Evolutionary conservation across 1,140 invertebrate genomes (phyloP).

Genomic region (Drosophila pseudoobscura): DNA sequence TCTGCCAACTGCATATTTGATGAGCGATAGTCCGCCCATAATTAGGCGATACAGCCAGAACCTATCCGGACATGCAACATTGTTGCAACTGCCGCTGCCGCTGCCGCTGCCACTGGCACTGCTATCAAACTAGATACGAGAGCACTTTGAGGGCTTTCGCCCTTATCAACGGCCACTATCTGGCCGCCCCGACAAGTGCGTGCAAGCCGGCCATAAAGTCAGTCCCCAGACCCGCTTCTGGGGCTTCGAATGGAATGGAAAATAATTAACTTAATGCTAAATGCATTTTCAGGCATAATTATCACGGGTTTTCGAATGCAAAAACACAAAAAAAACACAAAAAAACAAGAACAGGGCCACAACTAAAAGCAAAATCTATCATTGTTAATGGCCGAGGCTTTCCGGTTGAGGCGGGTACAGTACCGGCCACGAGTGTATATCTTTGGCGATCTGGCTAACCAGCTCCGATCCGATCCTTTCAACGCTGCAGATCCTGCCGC

Average conservation of each 20-base stretch:
- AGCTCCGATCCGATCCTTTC: constrained; percentile 45
- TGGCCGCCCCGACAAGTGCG: constrained; percentile 50
- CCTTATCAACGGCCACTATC: constrained; percentile 60
- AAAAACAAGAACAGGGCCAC: background rate
- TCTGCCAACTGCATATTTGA: constrained; percentile 59
- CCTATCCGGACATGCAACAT: background rate
- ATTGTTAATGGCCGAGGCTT: constrained; percentile 30
- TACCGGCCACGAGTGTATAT: constrained; percentile 4
- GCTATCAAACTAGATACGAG: constrained; percentile 47
- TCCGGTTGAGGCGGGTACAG: background rate
- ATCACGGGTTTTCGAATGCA: constrained; percentile 44
- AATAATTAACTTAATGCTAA: constrained; percentile 79
- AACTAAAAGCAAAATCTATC: constrained; percentile 44
- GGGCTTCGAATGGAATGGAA: constrained; percentile 46
- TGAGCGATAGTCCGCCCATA: constrained; percentile 73
- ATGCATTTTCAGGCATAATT: constrained; percentile 75
- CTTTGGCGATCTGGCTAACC: constrained; percentile 34
- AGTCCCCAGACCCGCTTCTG: background rate
- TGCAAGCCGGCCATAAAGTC: constrained; percentile 66
- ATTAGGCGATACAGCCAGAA: constrained; percentile 51
- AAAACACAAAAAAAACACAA: background rate
- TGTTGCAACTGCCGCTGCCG: background rate
- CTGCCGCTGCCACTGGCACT: background rate
- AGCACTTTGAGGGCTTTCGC: constrained; percentile 26
- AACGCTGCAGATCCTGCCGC: constrained; percentile 20